Evolutionary conservation across 2,888 invertebrate species (phyloP).

Genomic region (Pilophorus perplexus): DNA sequence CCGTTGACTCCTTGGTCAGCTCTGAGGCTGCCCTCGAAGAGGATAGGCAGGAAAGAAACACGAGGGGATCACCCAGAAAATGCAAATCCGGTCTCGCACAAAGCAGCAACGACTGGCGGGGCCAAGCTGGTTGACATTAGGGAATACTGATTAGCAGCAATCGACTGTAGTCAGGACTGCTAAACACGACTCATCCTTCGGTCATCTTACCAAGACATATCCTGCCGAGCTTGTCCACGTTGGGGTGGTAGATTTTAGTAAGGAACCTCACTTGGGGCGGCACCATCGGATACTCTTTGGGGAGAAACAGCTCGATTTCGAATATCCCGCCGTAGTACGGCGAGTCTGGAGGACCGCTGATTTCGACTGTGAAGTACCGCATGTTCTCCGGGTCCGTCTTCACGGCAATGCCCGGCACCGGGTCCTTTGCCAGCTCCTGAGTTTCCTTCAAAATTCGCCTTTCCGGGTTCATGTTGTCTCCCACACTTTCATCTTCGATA

Average conservation of each 20-base stretch:
- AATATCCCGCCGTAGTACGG: slow-evolving; percentile 98
- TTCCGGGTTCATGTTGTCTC: slow-evolving; percentile 59
- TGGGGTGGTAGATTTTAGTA: slow-evolving; percentile 99
- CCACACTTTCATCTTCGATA: too few relatives aligned
- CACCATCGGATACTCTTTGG: slow-evolving; percentile 99
- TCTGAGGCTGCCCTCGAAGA: too few relatives aligned
- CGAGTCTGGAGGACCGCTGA: slow-evolving; percentile 91
- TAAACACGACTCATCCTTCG: too few relatives aligned
- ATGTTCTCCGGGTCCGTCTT: slow-evolving; percentile 95
- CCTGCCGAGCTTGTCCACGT: slow-evolving; percentile 98
- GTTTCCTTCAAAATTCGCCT: slow-evolving; percentile 92
- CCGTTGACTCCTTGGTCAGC: too few relatives aligned
- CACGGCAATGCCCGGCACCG: slow-evolving; percentile 97
- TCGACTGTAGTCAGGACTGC: too few relatives aligned
- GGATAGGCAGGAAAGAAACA: too few relatives aligned
- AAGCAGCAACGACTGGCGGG: too few relatives aligned
- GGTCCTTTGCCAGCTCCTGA: slow-evolving; percentile 95
- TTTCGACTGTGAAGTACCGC: slow-evolving; percentile 97
- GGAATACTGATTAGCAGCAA: too few relatives aligned
- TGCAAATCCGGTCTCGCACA: too few relatives aligned
- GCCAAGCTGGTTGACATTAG: too few relatives aligned
- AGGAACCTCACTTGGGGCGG: slow-evolving; percentile 99
- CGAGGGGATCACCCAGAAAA: too few relatives aligned
- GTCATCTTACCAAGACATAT: slow-evolving; percentile 81
- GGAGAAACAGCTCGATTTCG: slow-evolving; percentile 97